Evolutionary conservation across 2,797 vertebrate genomes (phyloP).

Genomic region (Spea hammondii): DNA sequence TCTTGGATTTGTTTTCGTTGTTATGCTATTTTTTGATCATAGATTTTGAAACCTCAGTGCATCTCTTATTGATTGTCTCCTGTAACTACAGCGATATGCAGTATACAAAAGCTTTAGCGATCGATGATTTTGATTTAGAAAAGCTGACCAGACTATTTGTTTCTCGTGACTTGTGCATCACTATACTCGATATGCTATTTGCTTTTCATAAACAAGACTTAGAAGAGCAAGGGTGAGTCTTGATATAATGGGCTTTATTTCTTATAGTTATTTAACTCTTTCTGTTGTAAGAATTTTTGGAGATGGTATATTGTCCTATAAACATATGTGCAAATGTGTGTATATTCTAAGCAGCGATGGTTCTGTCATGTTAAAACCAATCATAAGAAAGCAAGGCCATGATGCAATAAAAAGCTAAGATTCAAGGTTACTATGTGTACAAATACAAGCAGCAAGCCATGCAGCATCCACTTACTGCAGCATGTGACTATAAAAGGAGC

Average conservation of each 20-base stretch:
- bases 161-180: conserved; percentile 50
- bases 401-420: no score
- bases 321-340: background rate
- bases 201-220: conserved; percentile 19
- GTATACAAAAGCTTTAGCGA: conserved; percentile 29
- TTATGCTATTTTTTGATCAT: conserved; percentile 14
- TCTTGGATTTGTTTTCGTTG: background rate
- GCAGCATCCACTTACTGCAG: no score
- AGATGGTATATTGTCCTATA: background rate
- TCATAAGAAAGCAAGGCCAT: no score
- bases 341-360: no score
- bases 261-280: background rate
- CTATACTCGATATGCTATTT: conserved; percentile 60
- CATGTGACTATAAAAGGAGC: no score
- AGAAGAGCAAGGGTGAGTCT: background rate
- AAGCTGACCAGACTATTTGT: conserved; percentile 21
- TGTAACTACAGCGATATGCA: conserved; percentile 13
- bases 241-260: background rate
- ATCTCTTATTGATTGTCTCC: conserved; percentile 22
- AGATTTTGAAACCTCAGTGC: conserved; percentile 21
- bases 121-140: conserved; percentile 44
- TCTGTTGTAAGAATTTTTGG: background rate
- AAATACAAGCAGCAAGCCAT: no score
- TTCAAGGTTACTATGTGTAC: no score
- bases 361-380: no score